Evolutionary conservation across 2,888 invertebrate species (phyloP), one percentile per base, ranked within the genome.

Genomic region (Monopis laevigella): DNA sequence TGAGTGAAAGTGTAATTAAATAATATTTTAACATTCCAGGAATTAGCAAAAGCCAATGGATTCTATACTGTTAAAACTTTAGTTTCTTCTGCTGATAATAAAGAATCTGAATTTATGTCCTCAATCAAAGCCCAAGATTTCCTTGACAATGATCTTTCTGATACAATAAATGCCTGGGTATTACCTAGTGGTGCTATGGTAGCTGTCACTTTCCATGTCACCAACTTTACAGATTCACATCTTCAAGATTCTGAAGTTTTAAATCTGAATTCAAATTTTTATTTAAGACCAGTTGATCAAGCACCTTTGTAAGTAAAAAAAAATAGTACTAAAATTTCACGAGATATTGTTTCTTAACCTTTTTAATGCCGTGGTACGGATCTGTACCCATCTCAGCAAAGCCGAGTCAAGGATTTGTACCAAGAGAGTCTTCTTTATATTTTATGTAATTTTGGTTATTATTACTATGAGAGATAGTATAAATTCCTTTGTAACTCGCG

Each of bases 91-190:
- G 83, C 86, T 35, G 88, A 89, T 54, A 88, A 87, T 17, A 78
- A 72, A 46, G 87, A 86, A 59, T 77, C 82, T 14, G 84, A 85
- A 47, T 92, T 92, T 54, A 66, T 90, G 8, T 90, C 93, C 7
- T 91, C 92, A 45, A 84, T 90, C 14, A 92, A 90, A 80, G 93
- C 94, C 11, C 87, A 88, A 72, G 82, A 88, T 46, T 75, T 95
- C 46, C 75, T 92, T 24, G 89, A 89, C 48, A 88, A 89, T 32
- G 86, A 88, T 41, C 72, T 96, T 10, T 87, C 88, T 47, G 95
- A 96, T 60, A 82, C 87, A 16, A 72, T 96, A 13, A 90, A 89
- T 54, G 77, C 93, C 13, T 92, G 93, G 62, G 73, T 96, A 32
- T 88, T 95, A 59, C 89, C 89, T 38, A 83, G 84, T 51, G 94